Conservation (phyloP, 1,140 invertebrate genomes). For the Phortica variegata region DNA sequence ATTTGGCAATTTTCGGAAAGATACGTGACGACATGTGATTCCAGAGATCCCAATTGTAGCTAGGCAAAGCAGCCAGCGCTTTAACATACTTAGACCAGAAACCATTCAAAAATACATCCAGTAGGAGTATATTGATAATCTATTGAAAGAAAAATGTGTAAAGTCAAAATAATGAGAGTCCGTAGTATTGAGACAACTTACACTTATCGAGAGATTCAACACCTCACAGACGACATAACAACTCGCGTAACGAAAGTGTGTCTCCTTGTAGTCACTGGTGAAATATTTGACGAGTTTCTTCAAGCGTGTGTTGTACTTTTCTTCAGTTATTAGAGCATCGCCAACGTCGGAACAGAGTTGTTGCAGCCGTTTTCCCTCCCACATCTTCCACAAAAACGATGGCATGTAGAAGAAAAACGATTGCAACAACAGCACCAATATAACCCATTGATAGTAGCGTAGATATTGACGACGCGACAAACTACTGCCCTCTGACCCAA, state of each 20-base stretch:
- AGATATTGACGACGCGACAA: slow-evolving; percentile 65
- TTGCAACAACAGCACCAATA: slow-evolving; percentile 78
- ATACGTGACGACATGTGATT: slow-evolving; percentile 62
- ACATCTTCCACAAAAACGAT: slow-evolving; percentile 74
- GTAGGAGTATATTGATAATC: slow-evolving; percentile 63
- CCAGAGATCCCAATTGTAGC: slow-evolving; percentile 48
- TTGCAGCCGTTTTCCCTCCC: slow-evolving; percentile 68
- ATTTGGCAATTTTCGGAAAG: slow-evolving; percentile 83
- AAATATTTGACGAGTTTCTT: slow-evolving; percentile 61
- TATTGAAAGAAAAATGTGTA: slow-evolving; percentile 44
- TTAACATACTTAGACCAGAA: slow-evolving; percentile 72
- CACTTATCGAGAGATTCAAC: slow-evolving; percentile 70
- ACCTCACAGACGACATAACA: slow-evolving; percentile 72
- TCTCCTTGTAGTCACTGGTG: slow-evolving; percentile 59
- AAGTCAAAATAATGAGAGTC: background rate
- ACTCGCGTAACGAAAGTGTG: slow-evolving; percentile 69
- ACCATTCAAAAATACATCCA: slow-evolving; percentile 74
- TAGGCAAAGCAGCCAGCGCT: slow-evolving; percentile 59
- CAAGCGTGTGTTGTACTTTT: slow-evolving; percentile 61
- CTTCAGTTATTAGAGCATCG: slow-evolving; percentile 22
- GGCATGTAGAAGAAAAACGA: slow-evolving; percentile 74
- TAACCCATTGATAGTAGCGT: slow-evolving; percentile 89
- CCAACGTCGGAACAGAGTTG: slow-evolving; percentile 58
- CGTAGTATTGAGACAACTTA: slow-evolving; percentile 48
- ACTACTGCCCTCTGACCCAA: slow-evolving; percentile 31